A percentile compares a stretch with the other conserved stretches of the same genome.
Evolutionary conservation across 1,140 invertebrate species (phyloP).

Genomic region (Helicoverpa armigera): DNA sequence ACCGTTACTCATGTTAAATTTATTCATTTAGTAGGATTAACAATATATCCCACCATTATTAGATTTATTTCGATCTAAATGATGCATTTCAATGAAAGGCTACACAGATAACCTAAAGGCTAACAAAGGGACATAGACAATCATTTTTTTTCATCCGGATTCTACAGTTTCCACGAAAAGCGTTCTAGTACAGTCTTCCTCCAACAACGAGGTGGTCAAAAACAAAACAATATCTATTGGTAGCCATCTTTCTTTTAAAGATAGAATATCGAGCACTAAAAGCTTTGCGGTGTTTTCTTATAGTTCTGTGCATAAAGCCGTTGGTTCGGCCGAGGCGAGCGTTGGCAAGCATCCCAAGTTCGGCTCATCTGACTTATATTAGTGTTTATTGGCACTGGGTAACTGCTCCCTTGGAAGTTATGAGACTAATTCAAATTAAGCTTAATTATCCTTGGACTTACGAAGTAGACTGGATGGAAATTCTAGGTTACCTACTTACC

Average conservation of each 20-base stretch:
- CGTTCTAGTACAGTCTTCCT: not conserved
- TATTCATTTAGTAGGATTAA: too few species aligned
- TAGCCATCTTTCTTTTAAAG: not conserved
- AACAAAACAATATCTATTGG: not conserved
- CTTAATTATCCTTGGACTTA: not conserved
- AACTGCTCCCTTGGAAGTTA: not conserved
- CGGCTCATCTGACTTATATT: not conserved
- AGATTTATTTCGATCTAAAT: too few species aligned
- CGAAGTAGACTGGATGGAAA: too few species aligned
- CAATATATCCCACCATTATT: too few species aligned
- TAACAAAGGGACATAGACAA: too few species aligned
- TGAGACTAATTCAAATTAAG: not conserved
- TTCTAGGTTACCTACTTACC: too few species aligned
- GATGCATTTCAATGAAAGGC: too few species aligned
- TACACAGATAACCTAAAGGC: too few species aligned
- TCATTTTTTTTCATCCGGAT: too few species aligned
- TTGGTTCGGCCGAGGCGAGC: too few species aligned
- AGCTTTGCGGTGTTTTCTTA: not conserved
- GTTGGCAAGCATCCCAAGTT: not conserved
- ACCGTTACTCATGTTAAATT: too few species aligned
- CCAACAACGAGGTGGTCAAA: not conserved
- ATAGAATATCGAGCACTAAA: not conserved
- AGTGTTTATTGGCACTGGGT: slow-evolving; percentile 1
- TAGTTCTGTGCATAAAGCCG: not conserved
- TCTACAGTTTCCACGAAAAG: too few species aligned